Percentiles rank a stretch among this genome's conserved stretches.
Conservation (phyloP, 1,140 invertebrate species). For the Ganaspis sp. region DNA sequence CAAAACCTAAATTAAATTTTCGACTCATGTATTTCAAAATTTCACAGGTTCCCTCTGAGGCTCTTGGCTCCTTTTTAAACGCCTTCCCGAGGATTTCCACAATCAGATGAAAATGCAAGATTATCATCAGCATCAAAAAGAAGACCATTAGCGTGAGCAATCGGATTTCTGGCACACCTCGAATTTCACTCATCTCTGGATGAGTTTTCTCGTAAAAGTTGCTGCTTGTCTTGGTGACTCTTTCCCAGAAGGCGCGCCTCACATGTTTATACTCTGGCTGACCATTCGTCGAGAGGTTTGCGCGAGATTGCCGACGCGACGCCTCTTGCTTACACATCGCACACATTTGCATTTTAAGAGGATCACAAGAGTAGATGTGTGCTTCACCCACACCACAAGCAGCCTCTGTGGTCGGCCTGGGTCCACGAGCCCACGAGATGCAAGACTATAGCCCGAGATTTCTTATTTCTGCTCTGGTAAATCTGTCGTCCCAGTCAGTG, state of each 20-base stretch:
- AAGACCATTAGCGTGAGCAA: no score
- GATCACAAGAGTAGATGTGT: constrained; percentile 39
- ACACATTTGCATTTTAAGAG: constrained; percentile 24
- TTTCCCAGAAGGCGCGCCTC: constrained; percentile 6
- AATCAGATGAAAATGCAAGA: no score
- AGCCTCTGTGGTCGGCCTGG: background rate
- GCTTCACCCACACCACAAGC: background rate
- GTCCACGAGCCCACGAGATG: constrained; percentile 31
- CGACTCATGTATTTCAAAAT: no score
- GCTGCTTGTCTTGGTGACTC: constrained; percentile 31
- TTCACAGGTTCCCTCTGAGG: no score
- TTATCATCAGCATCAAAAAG: no score
- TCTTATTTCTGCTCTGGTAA: constrained; percentile 77
- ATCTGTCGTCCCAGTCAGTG: constrained; percentile 75
- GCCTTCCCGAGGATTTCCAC: no score
- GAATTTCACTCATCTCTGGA: background rate
- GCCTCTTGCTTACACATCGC: constrained; percentile 36
- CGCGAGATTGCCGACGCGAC: constrained; percentile 19
- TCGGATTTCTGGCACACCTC: no score
- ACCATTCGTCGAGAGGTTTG: constrained; percentile 46
- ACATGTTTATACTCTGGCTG: background rate
- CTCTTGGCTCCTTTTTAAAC: no score
- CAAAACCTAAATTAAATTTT: no score
- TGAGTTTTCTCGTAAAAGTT: constrained; percentile 41
- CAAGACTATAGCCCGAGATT: constrained; percentile 65